Evolutionary conservation across 2,797 vertebrate genomes (phyloP).

Genomic region (Aythya fuligula): DNA sequence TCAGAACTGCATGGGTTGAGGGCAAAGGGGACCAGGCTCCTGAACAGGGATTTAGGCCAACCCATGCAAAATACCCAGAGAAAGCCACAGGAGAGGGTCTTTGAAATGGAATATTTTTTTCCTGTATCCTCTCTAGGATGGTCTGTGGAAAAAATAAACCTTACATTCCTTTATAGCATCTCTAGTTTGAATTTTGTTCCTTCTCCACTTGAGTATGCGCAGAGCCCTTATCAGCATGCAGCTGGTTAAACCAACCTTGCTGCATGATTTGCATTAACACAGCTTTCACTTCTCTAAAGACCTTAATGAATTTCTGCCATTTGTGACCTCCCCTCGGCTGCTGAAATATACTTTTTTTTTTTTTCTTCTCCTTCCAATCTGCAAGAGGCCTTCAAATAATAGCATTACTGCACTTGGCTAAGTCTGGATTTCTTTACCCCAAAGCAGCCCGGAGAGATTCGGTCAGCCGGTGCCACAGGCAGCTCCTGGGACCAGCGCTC

Average conservation of each 20-base stretch:
- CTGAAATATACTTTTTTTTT: background rate
- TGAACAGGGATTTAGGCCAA: background rate
- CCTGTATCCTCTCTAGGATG: background rate
- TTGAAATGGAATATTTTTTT: background rate
- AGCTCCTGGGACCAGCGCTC: fast-evolving
- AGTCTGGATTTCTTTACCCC: conserved; percentile 5
- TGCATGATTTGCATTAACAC: background rate
- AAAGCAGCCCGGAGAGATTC: background rate
- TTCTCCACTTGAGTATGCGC: background rate
- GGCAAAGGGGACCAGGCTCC: background rate
- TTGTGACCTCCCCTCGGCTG: conserved; percentile 1
- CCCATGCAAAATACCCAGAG: background rate
- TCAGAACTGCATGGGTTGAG: background rate
- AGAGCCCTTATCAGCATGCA: background rate
- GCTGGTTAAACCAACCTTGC: background rate
- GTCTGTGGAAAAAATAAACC: conserved; percentile 44
- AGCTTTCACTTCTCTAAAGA: conserved; percentile 56
- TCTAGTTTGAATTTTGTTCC: background rate
- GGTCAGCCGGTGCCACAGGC: background rate
- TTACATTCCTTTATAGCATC: background rate
- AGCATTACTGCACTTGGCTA: conserved; percentile 31
- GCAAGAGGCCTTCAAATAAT: conserved; percentile 20
- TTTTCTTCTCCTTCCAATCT: background rate
- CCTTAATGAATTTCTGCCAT: conserved; percentile 54
- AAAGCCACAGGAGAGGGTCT: background rate